A percentile compares a stretch with the other conserved stretches of the same genome.
These are phyloP conservation scores for Eucidaris tribuloides DNA, from an alignment of 35 echinoderm and acorn worm genomes.

Conservation along the genomic window DNA sequence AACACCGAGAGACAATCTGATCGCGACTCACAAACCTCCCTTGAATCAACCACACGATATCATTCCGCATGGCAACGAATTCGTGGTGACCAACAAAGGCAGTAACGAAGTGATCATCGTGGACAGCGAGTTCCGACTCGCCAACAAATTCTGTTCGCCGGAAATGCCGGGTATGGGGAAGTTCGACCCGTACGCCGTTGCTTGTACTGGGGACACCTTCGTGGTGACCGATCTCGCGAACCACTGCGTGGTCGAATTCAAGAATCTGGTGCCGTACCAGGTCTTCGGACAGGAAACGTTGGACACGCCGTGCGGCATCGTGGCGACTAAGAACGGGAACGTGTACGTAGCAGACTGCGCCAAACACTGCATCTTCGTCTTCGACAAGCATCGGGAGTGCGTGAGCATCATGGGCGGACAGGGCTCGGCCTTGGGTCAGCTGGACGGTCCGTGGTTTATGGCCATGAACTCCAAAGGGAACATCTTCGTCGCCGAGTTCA, in stretches of 20 bases:
- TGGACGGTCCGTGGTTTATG: conserved; percentile 47
- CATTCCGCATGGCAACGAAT: not conserved
- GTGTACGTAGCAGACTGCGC: conserved; percentile 54
- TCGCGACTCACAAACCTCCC: not conserved
- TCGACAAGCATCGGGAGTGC: conserved; percentile 34
- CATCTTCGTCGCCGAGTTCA: conserved; percentile 39
- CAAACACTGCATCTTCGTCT: conserved; percentile 46
- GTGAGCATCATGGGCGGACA: conserved; percentile 10
- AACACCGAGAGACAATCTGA: not conserved
- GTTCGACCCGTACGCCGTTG: conserved; percentile 55
- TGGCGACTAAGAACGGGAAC: conserved; percentile 18
- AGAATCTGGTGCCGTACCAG: conserved; percentile 12
- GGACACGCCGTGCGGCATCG: conserved; percentile 45
- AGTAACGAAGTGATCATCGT: not conserved
- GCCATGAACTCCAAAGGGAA: conserved; percentile 32
- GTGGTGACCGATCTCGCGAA: conserved; percentile 44
- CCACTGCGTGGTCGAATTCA: conserved; percentile 53
- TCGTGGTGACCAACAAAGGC: conserved; percentile 3
- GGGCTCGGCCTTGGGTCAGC: conserved; percentile 14
- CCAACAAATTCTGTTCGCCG: conserved; percentile 23
- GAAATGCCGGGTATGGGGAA: not conserved
- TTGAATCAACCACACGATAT: conserved; percentile 9
- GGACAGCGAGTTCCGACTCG: not conserved
- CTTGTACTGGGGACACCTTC: conserved; percentile 43
- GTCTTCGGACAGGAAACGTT: no score